A percentile compares a stretch with the other conserved stretches of the same genome.
These are phyloP conservation scores for Battus philenor DNA, from an alignment of 1,140 invertebrate genomes.

Conservation along the genomic window DNA sequence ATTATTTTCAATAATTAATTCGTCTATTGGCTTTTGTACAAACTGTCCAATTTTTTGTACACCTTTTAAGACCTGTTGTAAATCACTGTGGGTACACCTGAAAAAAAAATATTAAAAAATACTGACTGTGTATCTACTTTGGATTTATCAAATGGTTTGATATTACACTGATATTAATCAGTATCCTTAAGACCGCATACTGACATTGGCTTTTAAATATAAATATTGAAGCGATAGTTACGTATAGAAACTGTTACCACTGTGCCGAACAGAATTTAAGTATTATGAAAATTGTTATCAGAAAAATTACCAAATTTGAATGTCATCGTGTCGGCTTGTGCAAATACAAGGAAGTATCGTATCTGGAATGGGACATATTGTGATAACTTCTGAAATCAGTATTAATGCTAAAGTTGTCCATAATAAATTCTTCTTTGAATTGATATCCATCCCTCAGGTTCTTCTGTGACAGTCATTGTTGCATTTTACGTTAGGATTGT, in stretches of 20 bases:
- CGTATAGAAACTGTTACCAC: no score
- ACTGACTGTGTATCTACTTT: background rate
- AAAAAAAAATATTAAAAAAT: conserved; percentile 25
- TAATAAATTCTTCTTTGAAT: conserved; percentile 37
- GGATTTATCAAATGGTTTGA: no score
- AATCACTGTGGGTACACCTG: conserved; percentile 92
- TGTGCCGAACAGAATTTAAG: no score
- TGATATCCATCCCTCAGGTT: conserved; percentile 51
- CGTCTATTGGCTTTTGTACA: conserved; percentile 84
- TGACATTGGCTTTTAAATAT: no score
- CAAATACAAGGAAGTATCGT: conserved; percentile 82
- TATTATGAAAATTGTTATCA: no score
- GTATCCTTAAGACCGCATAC: no score
- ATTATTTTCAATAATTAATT: conserved; percentile 91
- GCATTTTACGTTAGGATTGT: conserved; percentile 27
- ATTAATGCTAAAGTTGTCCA: conserved; percentile 37
- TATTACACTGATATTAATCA: no score
- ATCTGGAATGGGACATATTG: conserved; percentile 79
- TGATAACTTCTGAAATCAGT: conserved; percentile 25
- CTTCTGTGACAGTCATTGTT: conserved; percentile 53
- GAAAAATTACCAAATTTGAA: conserved; percentile 81
- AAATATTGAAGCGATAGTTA: no score
- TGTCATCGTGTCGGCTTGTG: conserved; percentile 78
- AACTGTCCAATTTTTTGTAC: conserved; percentile 82
- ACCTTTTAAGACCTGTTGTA: conserved; percentile 84